Conservation (phyloP, 2,888 invertebrate species). For the Tholera decimalis region DNA sequence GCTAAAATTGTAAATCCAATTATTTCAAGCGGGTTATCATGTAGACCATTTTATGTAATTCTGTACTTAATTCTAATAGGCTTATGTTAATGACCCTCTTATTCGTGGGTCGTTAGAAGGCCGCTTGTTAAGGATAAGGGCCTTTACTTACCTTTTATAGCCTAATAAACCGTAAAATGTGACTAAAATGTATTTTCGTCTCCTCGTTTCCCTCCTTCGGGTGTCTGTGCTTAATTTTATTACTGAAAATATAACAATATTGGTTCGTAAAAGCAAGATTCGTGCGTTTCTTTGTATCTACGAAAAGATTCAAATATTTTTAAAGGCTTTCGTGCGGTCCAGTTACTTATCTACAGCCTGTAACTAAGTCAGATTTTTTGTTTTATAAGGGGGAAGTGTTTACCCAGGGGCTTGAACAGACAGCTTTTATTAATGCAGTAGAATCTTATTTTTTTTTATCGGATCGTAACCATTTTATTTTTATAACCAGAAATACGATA, state of each 20-base stretch:
- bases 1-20: constrained; percentile 4
- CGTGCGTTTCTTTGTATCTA: not conserved
- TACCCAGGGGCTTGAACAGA: too few species aligned
- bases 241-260: constrained; percentile 16
- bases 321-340: not conserved
- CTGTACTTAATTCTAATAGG: constrained; percentile 13
- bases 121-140: constrained; percentile 54
- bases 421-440: too few species aligned
- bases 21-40: constrained; percentile 8
- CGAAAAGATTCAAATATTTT: not conserved
- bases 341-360: too few species aligned
- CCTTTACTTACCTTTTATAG: constrained; percentile 60
- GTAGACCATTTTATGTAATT: constrained; percentile 9
- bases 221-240: constrained; percentile 39
- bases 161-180: constrained; percentile 57
- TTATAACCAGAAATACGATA: not conserved
- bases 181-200: constrained; percentile 44
- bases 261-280: constrained; percentile 19
- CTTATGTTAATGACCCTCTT: constrained; percentile 38
- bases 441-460: not conserved
- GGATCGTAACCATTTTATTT: not conserved
- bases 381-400: too few species aligned
- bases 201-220: constrained; percentile 37
- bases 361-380: too few species aligned
- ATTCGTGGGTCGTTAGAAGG: constrained; percentile 48